Evolutionary conservation across 2,888 invertebrate genomes (phyloP), one percentile per base, ranked within the genome.

Genomic region (Drosophila acutilabella): DNA sequence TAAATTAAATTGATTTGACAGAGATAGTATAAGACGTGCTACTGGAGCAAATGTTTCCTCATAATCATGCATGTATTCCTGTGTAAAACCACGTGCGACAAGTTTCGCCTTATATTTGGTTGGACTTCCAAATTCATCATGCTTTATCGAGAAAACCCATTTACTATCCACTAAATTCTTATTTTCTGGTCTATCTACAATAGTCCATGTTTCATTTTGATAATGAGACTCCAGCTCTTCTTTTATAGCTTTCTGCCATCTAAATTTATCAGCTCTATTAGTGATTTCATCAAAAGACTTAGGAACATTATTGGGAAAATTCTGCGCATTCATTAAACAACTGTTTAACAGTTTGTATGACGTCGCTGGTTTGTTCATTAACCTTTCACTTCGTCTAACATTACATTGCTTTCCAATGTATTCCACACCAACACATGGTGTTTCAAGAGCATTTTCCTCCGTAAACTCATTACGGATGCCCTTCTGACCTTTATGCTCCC

Each of bases 131-230:
- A 41, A 41, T 41, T 18, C 41, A 16, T 41, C 16, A 41, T 41
- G 16, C 41, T 41, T 41, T 41, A 41, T 41, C 10, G 41, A 41
- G 16, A 41, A 41, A 41, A 41, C 16, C 41, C 41, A 41, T 4
- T 41, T 41, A 41, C 18, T 41, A 41, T 41, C 16, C 7, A 41
- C 41, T 41, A 41, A 41, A 8, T 18, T 41, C 18, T 41, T 41
- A 41, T 41, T 41, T 11, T 41, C 16, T 41, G 8, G 41, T 41
- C 41, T 41, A 41, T 41, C 41, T 41, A 41, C 41, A n/a, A 41
- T 16, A 18, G 41, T 41, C 41, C 16, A 41, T 41, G 41, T 41
- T 41, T 41, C 10, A 41, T 41, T 41, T 16, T 41, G 41, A 16
- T 41, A 41, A 41, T 41, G 41, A 41, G 41, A 41, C 7, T 41